Evolutionary conservation across 2,888 invertebrate species (phyloP).

Genomic region (Electrophaes corylata): DNA sequence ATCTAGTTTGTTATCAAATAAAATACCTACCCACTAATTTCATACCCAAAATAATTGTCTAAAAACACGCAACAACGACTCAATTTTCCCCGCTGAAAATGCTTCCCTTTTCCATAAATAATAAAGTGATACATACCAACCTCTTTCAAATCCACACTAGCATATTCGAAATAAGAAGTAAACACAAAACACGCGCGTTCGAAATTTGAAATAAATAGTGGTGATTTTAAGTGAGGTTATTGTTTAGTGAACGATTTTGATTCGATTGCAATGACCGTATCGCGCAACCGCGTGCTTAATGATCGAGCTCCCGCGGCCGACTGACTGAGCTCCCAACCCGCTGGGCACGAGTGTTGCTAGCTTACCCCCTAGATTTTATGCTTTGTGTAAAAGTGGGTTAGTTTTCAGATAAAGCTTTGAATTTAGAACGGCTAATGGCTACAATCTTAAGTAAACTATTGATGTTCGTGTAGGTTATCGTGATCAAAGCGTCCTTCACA

Average conservation of each 20-base stretch:
- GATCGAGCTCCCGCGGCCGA: conserved; percentile 65
- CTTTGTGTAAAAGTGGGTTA: conserved; percentile 12
- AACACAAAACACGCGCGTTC: conserved; percentile 31
- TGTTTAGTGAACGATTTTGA: conserved; percentile 43
- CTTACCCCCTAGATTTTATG: conserved; percentile 31
- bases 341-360: conserved; percentile 64
- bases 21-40: conserved; percentile 23
- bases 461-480: conserved; percentile 13
- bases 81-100: conserved; percentile 29
- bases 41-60: conserved; percentile 13
- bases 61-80: conserved; percentile 28
- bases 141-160: conserved; percentile 32
- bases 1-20: conserved; percentile 14
- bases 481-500: background rate
- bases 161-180: conserved; percentile 16
- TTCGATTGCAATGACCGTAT: conserved; percentile 30
- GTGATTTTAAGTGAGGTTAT: conserved; percentile 46
- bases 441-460: background rate
- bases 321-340: conserved; percentile 58
- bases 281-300: conserved; percentile 33
- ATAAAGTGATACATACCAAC: conserved; percentile 35
- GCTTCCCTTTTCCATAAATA: conserved; percentile 37
- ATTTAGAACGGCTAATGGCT: conserved; percentile 16
- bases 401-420: conserved; percentile 12
- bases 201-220: conserved; percentile 31